Conservation (phyloP, 2,113 vertebrate species). For the Tragelaphus strepsiceros region DNA sequence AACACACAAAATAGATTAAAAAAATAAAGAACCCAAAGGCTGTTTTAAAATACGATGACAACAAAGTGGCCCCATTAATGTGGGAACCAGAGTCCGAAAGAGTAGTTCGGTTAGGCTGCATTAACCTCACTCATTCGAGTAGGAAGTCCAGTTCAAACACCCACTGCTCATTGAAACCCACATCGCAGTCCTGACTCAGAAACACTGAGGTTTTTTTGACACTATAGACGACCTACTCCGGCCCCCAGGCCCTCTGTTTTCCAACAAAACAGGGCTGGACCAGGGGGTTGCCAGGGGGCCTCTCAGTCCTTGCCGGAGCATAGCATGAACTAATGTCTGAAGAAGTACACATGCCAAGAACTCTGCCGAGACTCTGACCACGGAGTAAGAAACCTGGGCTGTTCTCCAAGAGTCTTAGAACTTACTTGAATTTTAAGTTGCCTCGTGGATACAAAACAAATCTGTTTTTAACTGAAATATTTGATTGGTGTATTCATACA, state of each 20-base stretch:
- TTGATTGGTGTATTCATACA: background rate
- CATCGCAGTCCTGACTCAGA: background rate
- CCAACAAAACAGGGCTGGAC: background rate
- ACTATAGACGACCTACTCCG: background rate
- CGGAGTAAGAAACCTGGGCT: background rate
- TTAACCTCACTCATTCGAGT: background rate
- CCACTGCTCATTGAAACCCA: background rate
- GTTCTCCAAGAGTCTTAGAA: conserved; percentile 9
- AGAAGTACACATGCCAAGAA: background rate
- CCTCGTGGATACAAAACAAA: background rate
- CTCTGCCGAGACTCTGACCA: background rate
- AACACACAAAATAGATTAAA: background rate
- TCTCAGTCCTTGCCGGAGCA: background rate
- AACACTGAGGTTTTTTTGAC: background rate
- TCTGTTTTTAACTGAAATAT: background rate
- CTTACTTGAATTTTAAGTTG: background rate
- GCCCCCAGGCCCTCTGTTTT: background rate
- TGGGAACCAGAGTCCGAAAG: background rate
- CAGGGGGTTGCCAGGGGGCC: too few species aligned
- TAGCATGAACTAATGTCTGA: background rate
- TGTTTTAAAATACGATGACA: background rate
- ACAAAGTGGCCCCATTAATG: background rate
- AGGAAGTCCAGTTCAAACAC: background rate
- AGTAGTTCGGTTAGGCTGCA: rapidly evolving
- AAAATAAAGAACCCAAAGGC: background rate